These are phyloP conservation scores for Venturia canescens DNA, from an alignment of 1,140 invertebrate species.

Conservation along the genomic window DNA sequence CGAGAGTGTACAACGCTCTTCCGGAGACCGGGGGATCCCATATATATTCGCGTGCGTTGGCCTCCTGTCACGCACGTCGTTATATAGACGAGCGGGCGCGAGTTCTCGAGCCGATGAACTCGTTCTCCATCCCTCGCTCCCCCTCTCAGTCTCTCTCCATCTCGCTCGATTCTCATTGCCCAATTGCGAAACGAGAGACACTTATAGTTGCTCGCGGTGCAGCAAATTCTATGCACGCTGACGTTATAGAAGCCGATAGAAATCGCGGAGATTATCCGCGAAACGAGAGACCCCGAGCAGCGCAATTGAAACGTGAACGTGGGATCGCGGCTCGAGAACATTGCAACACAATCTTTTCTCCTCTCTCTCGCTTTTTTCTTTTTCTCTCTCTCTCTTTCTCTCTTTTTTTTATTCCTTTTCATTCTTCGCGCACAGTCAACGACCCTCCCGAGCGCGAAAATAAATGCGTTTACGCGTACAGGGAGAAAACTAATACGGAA, in stretches of 20 bases:
- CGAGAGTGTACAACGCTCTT: conserved; percentile 28
- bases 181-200: conserved; percentile 36
- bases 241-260: conserved; percentile 19
- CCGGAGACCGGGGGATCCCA: conserved; percentile 6
- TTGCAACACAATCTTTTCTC: conserved; percentile 4
- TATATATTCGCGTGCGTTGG: conserved; percentile 38
- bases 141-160: background rate
- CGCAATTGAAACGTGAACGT: conserved; percentile 37
- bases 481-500: conserved; percentile 1
- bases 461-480: background rate
- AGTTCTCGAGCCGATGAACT: conserved; percentile 10
- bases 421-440: conserved; percentile 5
- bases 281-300: conserved; percentile 25
- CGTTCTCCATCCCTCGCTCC: background rate
- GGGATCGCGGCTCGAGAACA: conserved; percentile 24
- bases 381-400: background rate
- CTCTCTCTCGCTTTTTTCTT: background rate
- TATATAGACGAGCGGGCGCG: conserved; percentile 13
- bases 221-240: conserved; percentile 7
- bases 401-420: background rate
- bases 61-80: conserved; percentile 33
- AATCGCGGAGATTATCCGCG: conserved; percentile 29
- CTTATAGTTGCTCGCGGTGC: conserved; percentile 7
- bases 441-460: conserved; percentile 16
- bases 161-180: conserved; percentile 14